Evolutionary conservation across 1,140 invertebrate genomes (phyloP).

Genomic region (Cydia strobilella): DNA sequence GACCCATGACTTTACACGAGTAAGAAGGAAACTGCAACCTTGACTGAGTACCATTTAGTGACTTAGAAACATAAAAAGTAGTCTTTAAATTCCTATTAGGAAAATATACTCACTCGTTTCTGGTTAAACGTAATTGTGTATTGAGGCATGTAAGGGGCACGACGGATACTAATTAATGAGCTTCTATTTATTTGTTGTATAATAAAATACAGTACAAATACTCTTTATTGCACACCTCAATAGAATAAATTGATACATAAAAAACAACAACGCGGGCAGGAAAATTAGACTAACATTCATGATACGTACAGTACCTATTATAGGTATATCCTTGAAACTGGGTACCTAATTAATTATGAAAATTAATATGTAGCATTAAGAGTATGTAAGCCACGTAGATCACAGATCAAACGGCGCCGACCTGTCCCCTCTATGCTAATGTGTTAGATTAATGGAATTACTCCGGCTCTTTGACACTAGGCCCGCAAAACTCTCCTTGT

Average conservation of each 20-base stretch:
- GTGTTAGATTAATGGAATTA: constrained; percentile 65
- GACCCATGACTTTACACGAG: constrained; percentile 19
- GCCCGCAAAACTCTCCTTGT: constrained; percentile 45
- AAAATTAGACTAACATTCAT: background rate
- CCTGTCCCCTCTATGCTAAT: constrained; percentile 61
- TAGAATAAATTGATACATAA: too few species aligned
- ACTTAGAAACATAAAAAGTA: background rate
- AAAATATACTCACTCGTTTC: background rate
- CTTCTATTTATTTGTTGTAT: too few species aligned
- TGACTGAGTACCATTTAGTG: background rate
- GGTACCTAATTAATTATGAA: constrained; percentile 52
- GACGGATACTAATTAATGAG: too few species aligned
- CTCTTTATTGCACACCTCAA: too few species aligned
- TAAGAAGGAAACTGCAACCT: background rate
- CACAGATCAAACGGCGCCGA: constrained; percentile 56
- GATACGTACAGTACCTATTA: too few species aligned
- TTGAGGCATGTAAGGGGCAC: too few species aligned
- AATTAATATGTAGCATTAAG: constrained; percentile 52
- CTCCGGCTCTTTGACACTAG: constrained; percentile 39
- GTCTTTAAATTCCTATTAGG: background rate
- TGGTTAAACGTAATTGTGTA: too few species aligned
- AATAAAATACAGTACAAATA: too few species aligned
- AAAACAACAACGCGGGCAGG: too few species aligned
- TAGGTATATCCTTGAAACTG: constrained; percentile 24
- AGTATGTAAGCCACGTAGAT: constrained; percentile 42